Conservation (phyloP, 2,888 invertebrate genomes). For the Pyrgus malvae region DNA sequence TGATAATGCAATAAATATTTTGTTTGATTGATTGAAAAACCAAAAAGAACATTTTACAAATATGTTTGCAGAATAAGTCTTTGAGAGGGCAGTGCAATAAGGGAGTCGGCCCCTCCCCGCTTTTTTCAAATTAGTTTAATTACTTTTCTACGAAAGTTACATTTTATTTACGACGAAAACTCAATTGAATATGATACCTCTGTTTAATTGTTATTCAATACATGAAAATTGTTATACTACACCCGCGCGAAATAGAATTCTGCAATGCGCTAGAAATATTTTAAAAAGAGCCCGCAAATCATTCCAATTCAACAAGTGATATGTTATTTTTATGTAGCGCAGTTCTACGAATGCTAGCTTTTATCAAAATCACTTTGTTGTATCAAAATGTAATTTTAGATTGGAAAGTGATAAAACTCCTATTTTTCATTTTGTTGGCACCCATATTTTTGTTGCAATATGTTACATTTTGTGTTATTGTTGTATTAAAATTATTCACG, state of each 20-base stretch:
- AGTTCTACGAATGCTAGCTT: neutral
- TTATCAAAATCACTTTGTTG: constrained; percentile 2
- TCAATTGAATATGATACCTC: constrained; percentile 7
- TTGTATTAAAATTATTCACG: too few relatives aligned
- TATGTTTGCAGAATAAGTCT: constrained; percentile 34
- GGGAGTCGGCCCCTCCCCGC: constrained; percentile 22
- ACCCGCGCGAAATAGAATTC: neutral
- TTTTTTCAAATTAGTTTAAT: constrained; percentile 63
- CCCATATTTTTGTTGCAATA: too few relatives aligned
- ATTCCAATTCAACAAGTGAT: constrained; percentile 5
- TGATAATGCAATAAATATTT: too few relatives aligned
- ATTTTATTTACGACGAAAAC: neutral
- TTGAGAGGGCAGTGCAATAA: neutral
- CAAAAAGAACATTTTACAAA: constrained; percentile 28
- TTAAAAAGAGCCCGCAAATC: constrained; percentile 8
- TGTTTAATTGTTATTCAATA: constrained; percentile 4
- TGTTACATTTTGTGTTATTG: too few relatives aligned
- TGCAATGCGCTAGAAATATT: constrained; percentile 14
- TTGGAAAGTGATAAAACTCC: neutral
- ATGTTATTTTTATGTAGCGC: constrained; percentile 4
- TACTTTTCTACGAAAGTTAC: constrained; percentile 48
- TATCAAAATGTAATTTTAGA: too few relatives aligned
- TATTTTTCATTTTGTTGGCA: too few relatives aligned
- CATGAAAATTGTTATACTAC: neutral
- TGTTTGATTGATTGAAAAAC: too few relatives aligned